Base-by-base conservation (phyloP, 2,113 vertebrate species). In the Aspiorhynchus laticeps region DNA sequence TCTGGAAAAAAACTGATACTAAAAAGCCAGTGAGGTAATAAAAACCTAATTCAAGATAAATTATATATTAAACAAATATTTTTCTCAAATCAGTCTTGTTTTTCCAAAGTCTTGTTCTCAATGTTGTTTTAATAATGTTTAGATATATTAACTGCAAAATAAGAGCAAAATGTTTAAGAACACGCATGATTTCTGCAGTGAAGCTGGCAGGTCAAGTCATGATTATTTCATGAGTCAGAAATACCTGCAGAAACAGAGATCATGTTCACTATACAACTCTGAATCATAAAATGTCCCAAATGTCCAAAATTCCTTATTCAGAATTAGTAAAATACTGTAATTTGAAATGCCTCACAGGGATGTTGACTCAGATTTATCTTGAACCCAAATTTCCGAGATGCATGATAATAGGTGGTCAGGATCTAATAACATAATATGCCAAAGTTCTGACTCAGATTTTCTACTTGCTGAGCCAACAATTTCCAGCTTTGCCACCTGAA, bases 381-480 rank as follows among this genome's bases (percentile, higher is more conserved):
- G 33, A 73, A 41, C 5, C 69, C 36, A 73, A 10, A 41, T 38
- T 21, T 12, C 19, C 21, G 41, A 46, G 24, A 75, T 75, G 2
- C 46, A 48, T 76, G 24, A 48, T 76, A 46, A n/a, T 8, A 15
- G 8, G 19, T 41, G 19, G 77, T 8, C 10, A 33, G 48, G 28
- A 75, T 75, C 73, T 14, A 14, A 79, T 56, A 6, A 14, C 5
- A 6, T 74, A 36, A 24, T 41, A 24, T 74, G 69, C 19, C 19
- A 73, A 11, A 6, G 69, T n/a, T 79, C 48, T 33, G 48, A 79
- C 48, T 79, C 51, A 79, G 17, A 24, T 79, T 7, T 79, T 79
- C 28, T 56, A 7, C 19, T 11, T 56, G 76, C 76, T 36, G 76
- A 79, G 48, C 48, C 28, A 79, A 79, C 48, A 19, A 12, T 56